Percentiles rank a stretch among this genome's conserved stretches.
Conservation (phyloP, 23 tunicate genomes). For the Botrylloides violaceus region DNA sequence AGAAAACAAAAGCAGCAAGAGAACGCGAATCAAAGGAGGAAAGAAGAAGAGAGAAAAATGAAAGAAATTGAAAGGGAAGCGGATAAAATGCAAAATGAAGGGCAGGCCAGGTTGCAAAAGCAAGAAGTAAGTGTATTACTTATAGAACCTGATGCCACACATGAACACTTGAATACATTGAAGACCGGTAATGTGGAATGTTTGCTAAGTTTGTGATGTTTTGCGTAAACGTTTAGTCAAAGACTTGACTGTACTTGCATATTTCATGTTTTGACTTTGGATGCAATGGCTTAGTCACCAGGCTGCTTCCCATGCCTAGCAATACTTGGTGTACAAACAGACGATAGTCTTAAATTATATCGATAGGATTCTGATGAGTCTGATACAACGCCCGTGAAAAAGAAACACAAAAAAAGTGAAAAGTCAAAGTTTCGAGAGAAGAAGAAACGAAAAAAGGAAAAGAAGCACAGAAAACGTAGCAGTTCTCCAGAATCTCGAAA, state of each 20-base stretch:
- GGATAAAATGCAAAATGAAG: constrained; percentile 38
- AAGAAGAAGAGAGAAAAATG: constrained; percentile 68
- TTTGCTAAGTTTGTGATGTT: too few species aligned
- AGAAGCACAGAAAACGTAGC: constrained; percentile 19
- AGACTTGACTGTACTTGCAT: too few species aligned
- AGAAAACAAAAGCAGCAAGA: constrained; percentile 48
- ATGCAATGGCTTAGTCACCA: too few species aligned
- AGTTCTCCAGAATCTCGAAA: neutral
- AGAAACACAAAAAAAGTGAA: constrained; percentile 22
- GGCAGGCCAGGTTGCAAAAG: neutral
- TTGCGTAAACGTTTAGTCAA: too few species aligned
- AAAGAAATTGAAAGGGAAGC: constrained; percentile 78
- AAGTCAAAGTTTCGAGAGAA: constrained; percentile 13
- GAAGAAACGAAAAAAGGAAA: constrained; percentile 24
- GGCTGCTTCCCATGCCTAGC: too few species aligned
- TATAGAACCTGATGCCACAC: too few species aligned
- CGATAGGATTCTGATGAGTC: constrained; percentile 17
- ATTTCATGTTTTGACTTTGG: too few species aligned
- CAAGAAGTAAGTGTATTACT: constrained; percentile 4
- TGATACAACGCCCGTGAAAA: neutral
- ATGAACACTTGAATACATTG: too few species aligned
- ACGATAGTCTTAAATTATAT: too few species aligned
- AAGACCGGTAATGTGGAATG: too few species aligned
- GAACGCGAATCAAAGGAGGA: constrained; percentile 32
- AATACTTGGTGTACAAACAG: too few species aligned